A percentile compares a stretch with the other conserved stretches of the same genome.
Evolutionary conservation across 2,888 invertebrate species (phyloP).

Genomic region (Hirtodrosophila trivittata): DNA sequence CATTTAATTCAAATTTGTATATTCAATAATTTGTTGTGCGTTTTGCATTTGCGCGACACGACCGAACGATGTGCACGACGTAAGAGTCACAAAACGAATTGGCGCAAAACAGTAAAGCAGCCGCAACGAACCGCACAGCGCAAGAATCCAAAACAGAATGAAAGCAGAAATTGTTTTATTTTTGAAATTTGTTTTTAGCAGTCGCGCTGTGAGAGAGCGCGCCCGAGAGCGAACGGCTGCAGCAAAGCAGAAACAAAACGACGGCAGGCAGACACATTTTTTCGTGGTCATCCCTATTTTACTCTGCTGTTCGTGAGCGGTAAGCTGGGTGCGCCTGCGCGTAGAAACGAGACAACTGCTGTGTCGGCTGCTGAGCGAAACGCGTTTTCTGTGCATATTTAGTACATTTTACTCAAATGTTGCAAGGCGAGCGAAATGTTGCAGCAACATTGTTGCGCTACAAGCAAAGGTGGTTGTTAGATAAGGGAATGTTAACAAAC

Average conservation of each 20-base stretch:
- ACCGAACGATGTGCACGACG: constrained; percentile 81
- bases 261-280: constrained; percentile 19
- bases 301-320: constrained; percentile 22
- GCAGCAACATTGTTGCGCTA: constrained; percentile 53
- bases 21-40: constrained; percentile 18
- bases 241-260: constrained; percentile 23
- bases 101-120: constrained; percentile 60
- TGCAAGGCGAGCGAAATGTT: constrained; percentile 51
- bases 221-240: constrained; percentile 13
- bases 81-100: constrained; percentile 81
- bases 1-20: constrained; percentile 32
- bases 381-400: constrained; percentile 53
- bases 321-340: constrained; percentile 60
- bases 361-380: constrained; percentile 41
- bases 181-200: constrained; percentile 52
- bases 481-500: background rate
- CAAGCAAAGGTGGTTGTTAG: background rate
- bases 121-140: constrained; percentile 57
- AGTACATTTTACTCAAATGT: constrained; percentile 42
- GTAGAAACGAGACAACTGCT: constrained; percentile 49
- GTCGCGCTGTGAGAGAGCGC: constrained; percentile 18
- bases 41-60: constrained; percentile 51
- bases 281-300: constrained; percentile 50
- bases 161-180: constrained; percentile 59
- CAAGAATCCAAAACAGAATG: constrained; percentile 61